Percentiles rank a stretch among this genome's conserved stretches.
Conservation (phyloP, 2,888 invertebrate species). For the Andrena hattorfiana region DNA sequence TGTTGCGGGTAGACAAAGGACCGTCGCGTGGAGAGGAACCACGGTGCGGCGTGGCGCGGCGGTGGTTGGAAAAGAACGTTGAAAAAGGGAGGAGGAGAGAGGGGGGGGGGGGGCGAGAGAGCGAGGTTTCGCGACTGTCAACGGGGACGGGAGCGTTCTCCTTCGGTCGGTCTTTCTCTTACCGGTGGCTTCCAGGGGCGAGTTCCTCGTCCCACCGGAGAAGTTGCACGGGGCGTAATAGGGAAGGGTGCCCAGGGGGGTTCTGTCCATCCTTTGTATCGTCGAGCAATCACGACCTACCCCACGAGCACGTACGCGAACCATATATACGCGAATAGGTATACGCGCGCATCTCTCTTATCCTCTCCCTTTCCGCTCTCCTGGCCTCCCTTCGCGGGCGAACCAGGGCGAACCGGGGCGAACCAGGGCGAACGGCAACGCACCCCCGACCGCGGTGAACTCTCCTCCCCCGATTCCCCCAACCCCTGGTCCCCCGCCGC, state of each 20-base stretch:
- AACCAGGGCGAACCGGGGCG: conserved; percentile 23
- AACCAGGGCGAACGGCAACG: conserved; percentile 12
- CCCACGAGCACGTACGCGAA: conserved; percentile 76
- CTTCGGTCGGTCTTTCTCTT: conserved; percentile 46
- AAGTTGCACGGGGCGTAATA: conserved; percentile 74
- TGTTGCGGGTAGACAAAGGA: conserved; percentile 27
- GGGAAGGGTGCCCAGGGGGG: conserved; percentile 80
- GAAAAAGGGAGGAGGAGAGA: not conserved
- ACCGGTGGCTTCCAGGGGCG: conserved; percentile 45
- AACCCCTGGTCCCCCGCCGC: conserved; percentile 17
- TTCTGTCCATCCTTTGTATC: conserved; percentile 85
- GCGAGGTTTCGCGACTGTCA: conserved; percentile 39
- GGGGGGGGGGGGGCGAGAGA: not conserved
- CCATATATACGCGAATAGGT: conserved; percentile 53
- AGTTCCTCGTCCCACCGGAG: conserved; percentile 66
- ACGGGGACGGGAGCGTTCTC: conserved; percentile 55
- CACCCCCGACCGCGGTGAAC: conserved; percentile 30
- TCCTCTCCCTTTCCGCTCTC: conserved; percentile 41
- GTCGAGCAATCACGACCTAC: conserved; percentile 85
- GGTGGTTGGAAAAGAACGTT: not conserved
- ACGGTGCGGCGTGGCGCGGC: not conserved
- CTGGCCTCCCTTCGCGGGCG: conserved; percentile 46
- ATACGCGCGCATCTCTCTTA: conserved; percentile 42
- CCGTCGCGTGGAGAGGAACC: not conserved
- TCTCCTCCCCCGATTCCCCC: not conserved